These are phyloP conservation scores for Pithys albifrons DNA, from an alignment of 2,113 vertebrate genomes.

Conservation along the genomic window DNA sequence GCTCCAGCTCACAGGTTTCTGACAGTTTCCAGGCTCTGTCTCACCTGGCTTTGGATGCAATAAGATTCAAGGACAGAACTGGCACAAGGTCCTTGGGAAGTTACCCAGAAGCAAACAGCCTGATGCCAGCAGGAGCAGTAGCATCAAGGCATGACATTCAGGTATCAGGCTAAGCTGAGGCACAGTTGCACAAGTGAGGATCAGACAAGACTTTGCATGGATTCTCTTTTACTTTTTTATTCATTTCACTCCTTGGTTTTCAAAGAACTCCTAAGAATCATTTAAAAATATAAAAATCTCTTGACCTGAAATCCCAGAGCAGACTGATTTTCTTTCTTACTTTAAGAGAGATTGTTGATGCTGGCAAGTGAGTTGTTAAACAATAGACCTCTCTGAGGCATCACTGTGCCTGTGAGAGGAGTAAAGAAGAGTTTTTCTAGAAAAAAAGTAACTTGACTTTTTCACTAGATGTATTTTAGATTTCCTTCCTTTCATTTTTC, in stretches of 20 bases:
- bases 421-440: neutral
- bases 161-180: neutral
- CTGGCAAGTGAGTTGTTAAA: neutral
- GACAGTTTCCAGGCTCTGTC: neutral
- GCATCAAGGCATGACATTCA: neutral
- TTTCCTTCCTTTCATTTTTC: neutral
- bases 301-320: neutral
- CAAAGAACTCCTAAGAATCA: neutral
- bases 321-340: neutral
- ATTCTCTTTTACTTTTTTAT: neutral
- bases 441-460: neutral
- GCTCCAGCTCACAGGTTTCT: neutral
- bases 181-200: neutral
- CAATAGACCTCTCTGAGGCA: neutral
- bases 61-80: neutral
- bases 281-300: neutral
- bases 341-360: neutral
- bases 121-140: neutral
- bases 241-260: neutral
- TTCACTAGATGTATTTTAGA: neutral
- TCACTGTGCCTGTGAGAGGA: neutral
- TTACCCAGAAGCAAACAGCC: neutral
- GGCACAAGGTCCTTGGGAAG: neutral
- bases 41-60: neutral
- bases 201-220: neutral